Evolutionary conservation across 2,113 vertebrate genomes (phyloP).

Genomic region (Taurulus bubalis): DNA sequence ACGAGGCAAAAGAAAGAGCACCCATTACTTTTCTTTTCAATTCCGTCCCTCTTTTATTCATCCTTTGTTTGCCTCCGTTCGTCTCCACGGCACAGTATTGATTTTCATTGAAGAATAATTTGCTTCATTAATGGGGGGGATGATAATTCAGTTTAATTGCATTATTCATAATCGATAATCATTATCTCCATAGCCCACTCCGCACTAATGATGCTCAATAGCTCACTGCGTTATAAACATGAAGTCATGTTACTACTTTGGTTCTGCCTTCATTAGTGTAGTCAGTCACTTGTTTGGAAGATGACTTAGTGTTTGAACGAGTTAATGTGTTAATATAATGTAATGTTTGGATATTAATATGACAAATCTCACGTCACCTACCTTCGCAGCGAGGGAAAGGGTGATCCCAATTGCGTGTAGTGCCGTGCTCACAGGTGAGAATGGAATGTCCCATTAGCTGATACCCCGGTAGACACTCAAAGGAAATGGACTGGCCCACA

Average conservation of each 20-base stretch:
- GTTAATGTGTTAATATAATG: neutral
- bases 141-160: constrained; percentile 70
- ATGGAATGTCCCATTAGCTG: constrained; percentile 92
- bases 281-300: neutral
- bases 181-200: constrained; percentile 58
- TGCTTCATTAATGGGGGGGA: constrained; percentile 61
- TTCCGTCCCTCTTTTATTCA: constrained; percentile 35
- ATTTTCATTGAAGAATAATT: constrained; percentile 60
- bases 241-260: constrained; percentile 39
- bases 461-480: constrained; percentile 95
- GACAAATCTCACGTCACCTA: constrained; percentile 65
- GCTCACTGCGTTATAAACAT: constrained; percentile 46
- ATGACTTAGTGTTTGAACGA: neutral
- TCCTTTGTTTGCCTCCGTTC: constrained; percentile 54
- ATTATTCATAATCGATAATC: constrained; percentile 73
- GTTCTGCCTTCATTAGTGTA: constrained; percentile 10
- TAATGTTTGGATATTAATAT: neutral
- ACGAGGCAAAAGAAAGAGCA: constrained; percentile 41
- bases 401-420: constrained; percentile 96
- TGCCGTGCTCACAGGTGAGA: constrained; percentile 96
- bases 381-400: constrained; percentile 96
- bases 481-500: constrained; percentile 97
- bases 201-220: constrained; percentile 47
- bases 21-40: constrained; percentile 60
- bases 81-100: constrained; percentile 53